These are phyloP conservation scores for Alosa sapidissima DNA, from an alignment of 2,797 vertebrate genomes.

Conservation along the genomic window DNA sequence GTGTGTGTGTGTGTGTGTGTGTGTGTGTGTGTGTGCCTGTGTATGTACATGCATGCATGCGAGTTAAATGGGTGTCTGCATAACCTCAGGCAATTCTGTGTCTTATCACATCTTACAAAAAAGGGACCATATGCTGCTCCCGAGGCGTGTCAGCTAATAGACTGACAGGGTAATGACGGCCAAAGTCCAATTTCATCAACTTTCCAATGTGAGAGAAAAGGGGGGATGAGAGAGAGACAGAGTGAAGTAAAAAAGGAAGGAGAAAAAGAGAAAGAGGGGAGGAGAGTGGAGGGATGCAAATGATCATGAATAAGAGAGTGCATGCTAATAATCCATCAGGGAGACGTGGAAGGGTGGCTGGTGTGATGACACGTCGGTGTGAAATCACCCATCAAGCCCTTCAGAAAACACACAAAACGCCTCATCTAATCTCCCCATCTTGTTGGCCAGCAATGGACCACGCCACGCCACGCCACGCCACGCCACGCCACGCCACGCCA, in stretches of 20 bases:
- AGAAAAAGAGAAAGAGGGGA: background rate
- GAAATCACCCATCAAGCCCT: conserved; percentile 59
- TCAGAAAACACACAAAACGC: conserved; percentile 51
- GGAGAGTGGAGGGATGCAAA: conserved; percentile 24
- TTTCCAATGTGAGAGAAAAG: conserved; percentile 61
- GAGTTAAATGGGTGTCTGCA: conserved; percentile 42
- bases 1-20: conserved; percentile 26
- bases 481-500: conserved; percentile 37
- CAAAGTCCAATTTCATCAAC: conserved; percentile 78
- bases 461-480: background rate
- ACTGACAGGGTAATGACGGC: conserved; percentile 76
- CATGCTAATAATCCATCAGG: conserved; percentile 60
- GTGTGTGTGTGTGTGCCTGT: background rate
- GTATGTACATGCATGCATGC: background rate
- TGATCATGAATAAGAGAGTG: conserved; percentile 48
- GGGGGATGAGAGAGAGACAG: conserved; percentile 1
- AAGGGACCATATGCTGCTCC: conserved; percentile 74
- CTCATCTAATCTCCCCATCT: conserved; percentile 47
- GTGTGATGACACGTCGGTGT: conserved; percentile 51
- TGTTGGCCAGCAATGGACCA: conserved; percentile 46
- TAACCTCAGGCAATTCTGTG: conserved; percentile 53
- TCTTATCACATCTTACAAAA: conserved; percentile 76
- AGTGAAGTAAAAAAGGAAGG: conserved; percentile 27
- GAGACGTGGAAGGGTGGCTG: conserved; percentile 50
- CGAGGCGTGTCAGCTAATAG: conserved; percentile 77